Percentiles rank a stretch among this genome's conserved stretches.
These are phyloP conservation scores for Sarcoramphus papa DNA, from an alignment of 2,797 vertebrate species.

Conservation along the genomic window DNA sequence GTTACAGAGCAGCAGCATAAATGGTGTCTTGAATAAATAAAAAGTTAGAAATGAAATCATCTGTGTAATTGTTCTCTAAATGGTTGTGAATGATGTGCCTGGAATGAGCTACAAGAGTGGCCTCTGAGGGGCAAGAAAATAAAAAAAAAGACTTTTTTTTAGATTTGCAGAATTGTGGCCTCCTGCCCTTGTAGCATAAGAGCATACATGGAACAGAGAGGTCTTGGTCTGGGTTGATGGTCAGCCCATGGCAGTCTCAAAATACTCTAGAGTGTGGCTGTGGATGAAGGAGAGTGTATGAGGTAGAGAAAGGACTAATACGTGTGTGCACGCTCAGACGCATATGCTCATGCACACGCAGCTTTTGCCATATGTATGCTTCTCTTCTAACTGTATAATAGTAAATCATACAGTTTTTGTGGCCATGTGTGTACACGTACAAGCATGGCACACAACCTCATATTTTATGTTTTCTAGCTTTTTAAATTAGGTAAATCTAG, in stretches of 20 bases:
- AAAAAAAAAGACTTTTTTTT: neutral
- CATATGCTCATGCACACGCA: rapidly evolving
- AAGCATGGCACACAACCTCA: neutral
- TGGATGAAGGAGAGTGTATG: neutral
- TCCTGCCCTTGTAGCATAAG: neutral
- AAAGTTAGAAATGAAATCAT: neutral
- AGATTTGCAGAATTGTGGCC: neutral
- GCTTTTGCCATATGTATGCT: neutral
- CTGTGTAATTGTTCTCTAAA: neutral
- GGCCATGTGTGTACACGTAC: neutral
- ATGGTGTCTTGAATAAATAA: neutral
- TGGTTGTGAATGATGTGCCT: neutral
- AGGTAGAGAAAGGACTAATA: neutral
- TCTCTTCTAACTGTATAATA: neutral
- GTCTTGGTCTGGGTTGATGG: neutral
- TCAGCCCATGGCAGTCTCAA: neutral
- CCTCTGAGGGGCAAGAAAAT: neutral
- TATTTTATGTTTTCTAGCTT: neutral
- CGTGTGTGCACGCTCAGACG: rapidly evolving
- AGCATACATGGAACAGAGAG: neutral
- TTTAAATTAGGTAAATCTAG: neutral
- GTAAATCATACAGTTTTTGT: neutral
- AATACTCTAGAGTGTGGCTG: neutral
- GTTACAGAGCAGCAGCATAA: neutral
- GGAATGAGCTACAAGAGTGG: neutral